Evolutionary conservation across 1,140 invertebrate genomes (phyloP).

Genomic region (Hycleus phaleratus): DNA sequence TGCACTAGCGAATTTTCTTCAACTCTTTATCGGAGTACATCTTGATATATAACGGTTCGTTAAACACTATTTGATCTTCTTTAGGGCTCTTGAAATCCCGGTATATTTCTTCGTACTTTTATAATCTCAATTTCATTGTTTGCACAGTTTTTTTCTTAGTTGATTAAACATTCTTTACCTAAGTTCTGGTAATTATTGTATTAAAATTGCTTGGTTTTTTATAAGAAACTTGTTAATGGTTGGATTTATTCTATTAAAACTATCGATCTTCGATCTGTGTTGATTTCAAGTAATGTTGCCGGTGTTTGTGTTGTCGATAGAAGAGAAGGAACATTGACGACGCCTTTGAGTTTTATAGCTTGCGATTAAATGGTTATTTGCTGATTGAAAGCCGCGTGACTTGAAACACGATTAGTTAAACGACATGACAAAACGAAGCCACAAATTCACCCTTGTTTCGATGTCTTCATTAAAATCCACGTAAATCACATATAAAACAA

Average conservation of each 20-base stretch:
- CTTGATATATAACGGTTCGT: conserved; percentile 6
- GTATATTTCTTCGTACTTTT: too few relatives aligned
- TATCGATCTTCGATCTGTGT: background rate
- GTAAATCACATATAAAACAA: too few relatives aligned
- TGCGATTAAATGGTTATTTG: conserved; percentile 10
- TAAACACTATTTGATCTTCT: conserved; percentile 3
- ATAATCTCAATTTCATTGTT: too few relatives aligned
- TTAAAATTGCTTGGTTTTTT: too few relatives aligned
- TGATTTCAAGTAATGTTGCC: background rate
- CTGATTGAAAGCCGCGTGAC: conserved; percentile 21
- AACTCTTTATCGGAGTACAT: background rate
- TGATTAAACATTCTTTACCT: too few relatives aligned
- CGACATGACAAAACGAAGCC: conserved; percentile 17
- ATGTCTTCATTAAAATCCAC: conserved; percentile 17
- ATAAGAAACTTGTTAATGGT: too few relatives aligned
- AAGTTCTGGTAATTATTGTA: too few relatives aligned
- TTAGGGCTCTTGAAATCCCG: too few relatives aligned
- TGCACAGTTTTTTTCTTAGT: too few relatives aligned
- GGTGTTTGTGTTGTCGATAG: background rate
- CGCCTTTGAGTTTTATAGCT: background rate
- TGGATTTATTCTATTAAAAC: background rate
- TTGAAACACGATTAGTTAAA: conserved; percentile 20
- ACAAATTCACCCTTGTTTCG: conserved; percentile 14
- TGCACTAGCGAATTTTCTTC: background rate
- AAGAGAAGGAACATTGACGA: background rate